Percentiles rank a stretch among this genome's conserved stretches.
Evolutionary conservation across 2,797 vertebrate species (phyloP).

Genomic region (Knipowitschia caucasica): DNA sequence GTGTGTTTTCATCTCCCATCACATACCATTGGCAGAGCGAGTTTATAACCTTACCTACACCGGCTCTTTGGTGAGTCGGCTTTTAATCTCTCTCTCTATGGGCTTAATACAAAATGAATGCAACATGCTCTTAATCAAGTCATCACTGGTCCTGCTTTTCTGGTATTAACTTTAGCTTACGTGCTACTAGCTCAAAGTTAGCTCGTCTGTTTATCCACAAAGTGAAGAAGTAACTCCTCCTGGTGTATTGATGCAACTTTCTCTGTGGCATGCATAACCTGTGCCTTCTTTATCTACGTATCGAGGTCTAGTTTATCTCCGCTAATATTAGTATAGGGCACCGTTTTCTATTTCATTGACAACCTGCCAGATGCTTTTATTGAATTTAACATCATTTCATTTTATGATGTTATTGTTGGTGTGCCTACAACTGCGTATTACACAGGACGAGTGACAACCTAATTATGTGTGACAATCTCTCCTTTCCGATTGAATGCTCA

Average conservation of each 20-base stretch:
- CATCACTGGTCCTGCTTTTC: conserved; percentile 17
- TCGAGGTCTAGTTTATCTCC: too few relatives aligned
- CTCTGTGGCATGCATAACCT: background rate
- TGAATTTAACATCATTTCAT: too few relatives aligned
- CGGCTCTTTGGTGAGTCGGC: conserved; percentile 49
- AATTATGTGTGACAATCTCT: too few relatives aligned
- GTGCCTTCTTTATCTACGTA: too few relatives aligned
- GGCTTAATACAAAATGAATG: background rate
- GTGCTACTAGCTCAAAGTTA: conserved; percentile 55
- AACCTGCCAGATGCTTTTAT: too few relatives aligned
- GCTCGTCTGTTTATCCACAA: conserved; percentile 22
- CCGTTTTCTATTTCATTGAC: too few relatives aligned
- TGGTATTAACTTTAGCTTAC: conserved; percentile 49
- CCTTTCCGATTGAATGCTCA: too few relatives aligned
- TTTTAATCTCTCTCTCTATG: background rate
- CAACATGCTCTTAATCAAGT: background rate
- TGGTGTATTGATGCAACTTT: background rate
- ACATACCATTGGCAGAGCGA: conserved; percentile 33
- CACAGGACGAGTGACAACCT: too few relatives aligned
- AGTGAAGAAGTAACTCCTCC: background rate
- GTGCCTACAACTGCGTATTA: too few relatives aligned
- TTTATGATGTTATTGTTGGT: too few relatives aligned
- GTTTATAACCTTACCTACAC: conserved; percentile 11
- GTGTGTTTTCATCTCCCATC: conserved; percentile 52
- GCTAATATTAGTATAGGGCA: too few relatives aligned